These are phyloP conservation scores for Acrocyrtus sp. DNA, from an alignment of 2,888 invertebrate genomes.

Conservation along the genomic window DNA sequence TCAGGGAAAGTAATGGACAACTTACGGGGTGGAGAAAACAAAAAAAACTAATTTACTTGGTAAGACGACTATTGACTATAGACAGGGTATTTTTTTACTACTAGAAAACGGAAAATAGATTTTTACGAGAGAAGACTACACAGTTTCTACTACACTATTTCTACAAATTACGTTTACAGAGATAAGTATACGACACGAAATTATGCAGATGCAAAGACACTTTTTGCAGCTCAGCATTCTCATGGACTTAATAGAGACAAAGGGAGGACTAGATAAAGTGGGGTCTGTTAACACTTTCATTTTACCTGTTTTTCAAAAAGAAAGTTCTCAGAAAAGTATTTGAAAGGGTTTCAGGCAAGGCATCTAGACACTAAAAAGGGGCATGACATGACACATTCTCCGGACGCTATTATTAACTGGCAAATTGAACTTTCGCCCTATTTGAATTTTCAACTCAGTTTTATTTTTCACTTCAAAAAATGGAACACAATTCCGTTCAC, in stretches of 20 bases:
- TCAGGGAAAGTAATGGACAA: not conserved
- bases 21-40: constrained; percentile 3
- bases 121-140: not conserved
- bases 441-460: not conserved
- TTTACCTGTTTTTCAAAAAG: no score
- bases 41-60: no score
- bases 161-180: constrained; percentile 2
- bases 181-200: not conserved
- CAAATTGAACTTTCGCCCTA: not conserved
- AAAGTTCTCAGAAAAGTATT: no score
- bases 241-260: not conserved
- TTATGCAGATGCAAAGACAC: no score
- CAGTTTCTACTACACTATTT: not conserved
- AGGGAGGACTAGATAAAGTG: no score
- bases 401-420: no score
- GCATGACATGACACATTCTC: not conserved
- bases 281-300: no score
- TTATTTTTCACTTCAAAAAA: not conserved
- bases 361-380: not conserved
- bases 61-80: no score
- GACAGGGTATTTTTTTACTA: no score
- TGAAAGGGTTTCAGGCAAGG: no score
- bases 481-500: constrained; percentile 4
- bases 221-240: no score
- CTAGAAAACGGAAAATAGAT: no score